These are phyloP conservation scores for Tineola bisselliella DNA, from an alignment of 2,888 invertebrate genomes.

Conservation along the genomic window DNA sequence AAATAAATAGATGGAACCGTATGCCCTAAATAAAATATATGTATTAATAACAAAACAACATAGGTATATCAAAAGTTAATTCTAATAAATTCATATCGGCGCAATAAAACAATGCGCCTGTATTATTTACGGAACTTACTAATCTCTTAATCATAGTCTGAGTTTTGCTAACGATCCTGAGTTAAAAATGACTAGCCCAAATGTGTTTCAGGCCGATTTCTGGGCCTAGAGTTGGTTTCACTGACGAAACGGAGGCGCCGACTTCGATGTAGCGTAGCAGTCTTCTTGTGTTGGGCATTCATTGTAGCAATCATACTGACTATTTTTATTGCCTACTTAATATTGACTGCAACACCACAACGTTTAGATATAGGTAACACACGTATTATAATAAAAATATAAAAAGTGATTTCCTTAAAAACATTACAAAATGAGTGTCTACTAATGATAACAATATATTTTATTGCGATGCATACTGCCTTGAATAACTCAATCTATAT, in stretches of 20 bases:
- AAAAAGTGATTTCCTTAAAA: neutral
- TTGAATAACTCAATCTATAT: no score
- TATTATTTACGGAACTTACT: no score
- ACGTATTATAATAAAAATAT: neutral
- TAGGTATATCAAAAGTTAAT: no score
- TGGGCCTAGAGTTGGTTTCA: conserved; percentile 51
- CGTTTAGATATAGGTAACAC: conserved; percentile 47
- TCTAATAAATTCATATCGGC: no score
- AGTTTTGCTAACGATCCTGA: no score
- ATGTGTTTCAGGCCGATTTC: conserved; percentile 44
- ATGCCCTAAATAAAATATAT: no score
- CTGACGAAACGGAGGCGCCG: conserved; percentile 30
- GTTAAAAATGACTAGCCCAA: neutral
- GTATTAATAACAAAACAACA: no score
- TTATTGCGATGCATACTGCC: no score
- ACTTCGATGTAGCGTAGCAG: conserved; percentile 51
- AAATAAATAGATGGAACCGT: no score
- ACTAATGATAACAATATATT: neutral
- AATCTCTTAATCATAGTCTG: no score
- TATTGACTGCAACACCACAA: conserved; percentile 30
- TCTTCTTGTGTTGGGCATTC: conserved; percentile 55
- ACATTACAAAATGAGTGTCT: neutral
- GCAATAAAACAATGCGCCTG: no score
- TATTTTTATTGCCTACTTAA: conserved; percentile 27
- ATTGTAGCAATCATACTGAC: conserved; percentile 39